Evolutionary conservation across 2,888 invertebrate species (phyloP).

Genomic region (Lasioglossum leucozonium): DNA sequence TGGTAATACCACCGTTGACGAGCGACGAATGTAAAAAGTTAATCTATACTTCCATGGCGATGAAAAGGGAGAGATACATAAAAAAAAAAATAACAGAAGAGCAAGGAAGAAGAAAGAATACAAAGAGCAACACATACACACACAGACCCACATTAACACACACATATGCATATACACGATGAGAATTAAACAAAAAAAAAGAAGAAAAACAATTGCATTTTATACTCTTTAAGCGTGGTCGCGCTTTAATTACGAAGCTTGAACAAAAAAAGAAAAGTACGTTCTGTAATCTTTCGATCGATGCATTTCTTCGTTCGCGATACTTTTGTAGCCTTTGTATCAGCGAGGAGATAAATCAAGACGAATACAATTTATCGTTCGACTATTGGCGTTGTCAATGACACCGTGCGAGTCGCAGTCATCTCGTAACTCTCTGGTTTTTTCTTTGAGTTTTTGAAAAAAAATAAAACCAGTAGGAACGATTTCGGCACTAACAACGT

Average conservation of each 20-base stretch:
- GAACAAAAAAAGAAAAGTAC: constrained; percentile 1
- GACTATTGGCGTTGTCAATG: constrained; percentile 13
- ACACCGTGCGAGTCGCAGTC: constrained; percentile 45
- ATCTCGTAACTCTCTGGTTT: neutral
- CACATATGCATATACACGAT: neutral
- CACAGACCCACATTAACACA: neutral
- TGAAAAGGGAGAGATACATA: constrained; percentile 8
- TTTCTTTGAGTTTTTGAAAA: neutral
- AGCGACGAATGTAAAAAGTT: constrained; percentile 45
- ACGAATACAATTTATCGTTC: constrained; percentile 4
- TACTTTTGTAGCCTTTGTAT: constrained; percentile 34
- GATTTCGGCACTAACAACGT: neutral
- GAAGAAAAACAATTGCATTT: constrained; percentile 59
- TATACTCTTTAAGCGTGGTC: constrained; percentile 59
- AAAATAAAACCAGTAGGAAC: neutral
- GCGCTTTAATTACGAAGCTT: constrained; percentile 53
- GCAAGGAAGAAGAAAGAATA: neutral
- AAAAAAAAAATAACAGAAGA: neutral
- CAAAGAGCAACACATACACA: neutral
- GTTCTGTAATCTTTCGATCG: constrained; percentile 28
- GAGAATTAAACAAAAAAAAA: neutral
- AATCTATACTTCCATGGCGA: constrained; percentile 45
- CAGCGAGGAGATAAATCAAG: neutral
- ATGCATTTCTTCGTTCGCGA: constrained; percentile 37
- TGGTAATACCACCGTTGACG: constrained; percentile 42